Base-by-base conservation (phyloP, 2,113 vertebrate species). In the Campylorhamphus procurvoides region DNA sequence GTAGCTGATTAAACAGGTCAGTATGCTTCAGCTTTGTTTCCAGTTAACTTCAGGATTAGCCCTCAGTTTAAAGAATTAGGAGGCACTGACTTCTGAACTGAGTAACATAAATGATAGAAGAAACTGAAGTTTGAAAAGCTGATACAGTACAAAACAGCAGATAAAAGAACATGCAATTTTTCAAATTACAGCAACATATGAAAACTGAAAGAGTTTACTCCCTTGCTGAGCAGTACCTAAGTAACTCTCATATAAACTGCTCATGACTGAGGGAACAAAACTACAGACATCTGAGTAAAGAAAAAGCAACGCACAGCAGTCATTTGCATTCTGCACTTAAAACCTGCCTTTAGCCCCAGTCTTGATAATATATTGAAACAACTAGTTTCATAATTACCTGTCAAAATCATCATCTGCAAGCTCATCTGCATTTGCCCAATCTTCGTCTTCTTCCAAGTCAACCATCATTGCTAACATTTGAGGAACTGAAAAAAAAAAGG, bases 401-500 rank as follows among this genome's bases (percentile, higher is more conserved):
- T 99, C 99, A 97, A 99, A 99, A 94, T 99, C 99, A 82, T 99
- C 99, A 55, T 99, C 99, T 97, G 99, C 99, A 68, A 99, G 97
- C 60, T 99, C 99, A 84, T 99, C 99, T 9, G 99, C 98, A 98
- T 99, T 99, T 46, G 99, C 98, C 99, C 99, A 99, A 29, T 99
- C 99, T 75, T 99, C 99, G 67, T 99, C 99, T 33, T 99, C 99
- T 97, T 99, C 99, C 35, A 99, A 98, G 92, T 99, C 99, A 95
- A 99, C 99, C 99, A 99, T 99, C 99, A 99, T 99, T 5, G 99
- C 97, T 96, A 99, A 95, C 99, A 99, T 99, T 94, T 99, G 99
- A 89, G 99, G 99, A 92, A 99, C 99, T 99, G 87, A 95, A 90
- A 84, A 72, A 58, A 46, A 15, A 3, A 8, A 37, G 28, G 20